Evolutionary conservation across 1,140 invertebrate genomes (phyloP).

Genomic region (Drosophila elegans): DNA sequence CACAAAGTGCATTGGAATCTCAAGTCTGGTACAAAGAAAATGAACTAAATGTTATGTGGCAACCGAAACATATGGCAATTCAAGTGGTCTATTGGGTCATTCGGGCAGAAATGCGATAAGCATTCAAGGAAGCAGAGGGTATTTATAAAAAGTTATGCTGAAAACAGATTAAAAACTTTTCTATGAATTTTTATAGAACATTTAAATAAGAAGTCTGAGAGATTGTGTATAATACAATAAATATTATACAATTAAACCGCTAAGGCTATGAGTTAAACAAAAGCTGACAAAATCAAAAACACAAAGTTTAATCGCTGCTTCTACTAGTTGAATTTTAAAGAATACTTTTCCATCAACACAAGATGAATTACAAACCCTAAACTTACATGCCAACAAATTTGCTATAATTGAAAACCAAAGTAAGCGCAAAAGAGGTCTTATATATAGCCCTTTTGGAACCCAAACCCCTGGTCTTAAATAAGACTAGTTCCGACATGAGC

Average conservation of each 20-base stretch:
- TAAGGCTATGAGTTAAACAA: background rate
- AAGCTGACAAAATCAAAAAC: background rate
- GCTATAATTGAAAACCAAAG: too few relatives aligned
- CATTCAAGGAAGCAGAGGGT: background rate
- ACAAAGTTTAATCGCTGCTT: background rate
- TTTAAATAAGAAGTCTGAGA: too few relatives aligned
- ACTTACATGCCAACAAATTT: too few relatives aligned
- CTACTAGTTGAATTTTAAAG: background rate
- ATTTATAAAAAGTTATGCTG: background rate
- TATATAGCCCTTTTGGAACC: too few relatives aligned
- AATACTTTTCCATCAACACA: too few relatives aligned
- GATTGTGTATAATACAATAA: too few relatives aligned
- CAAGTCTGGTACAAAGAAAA: background rate
- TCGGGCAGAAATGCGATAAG: background rate
- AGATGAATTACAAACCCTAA: too few relatives aligned
- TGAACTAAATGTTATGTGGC: background rate
- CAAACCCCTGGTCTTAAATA: too few relatives aligned
- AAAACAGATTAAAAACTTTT: background rate
- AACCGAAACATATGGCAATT: constrained; percentile 12
- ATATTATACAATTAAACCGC: too few relatives aligned
- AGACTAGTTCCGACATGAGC: too few relatives aligned
- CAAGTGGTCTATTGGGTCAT: background rate
- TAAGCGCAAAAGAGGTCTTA: too few relatives aligned
- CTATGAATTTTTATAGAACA: too few relatives aligned
- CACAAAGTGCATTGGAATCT: constrained; percentile 2